Conservation (phyloP, 2,797 vertebrate genomes). For the Acipenser transmontanus region DNA sequence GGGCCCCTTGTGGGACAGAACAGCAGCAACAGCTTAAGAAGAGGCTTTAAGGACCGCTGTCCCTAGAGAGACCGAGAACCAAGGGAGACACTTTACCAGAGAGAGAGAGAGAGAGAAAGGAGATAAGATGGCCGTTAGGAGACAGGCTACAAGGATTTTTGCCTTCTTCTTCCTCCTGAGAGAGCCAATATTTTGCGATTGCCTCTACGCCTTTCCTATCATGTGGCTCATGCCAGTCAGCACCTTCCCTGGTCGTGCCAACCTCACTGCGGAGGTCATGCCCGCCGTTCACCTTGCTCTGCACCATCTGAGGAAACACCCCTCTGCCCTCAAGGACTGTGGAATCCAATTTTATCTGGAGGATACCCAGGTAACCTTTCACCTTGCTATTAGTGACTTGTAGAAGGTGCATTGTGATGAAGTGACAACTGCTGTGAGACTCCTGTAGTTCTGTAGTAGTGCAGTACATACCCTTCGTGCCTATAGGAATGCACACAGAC, state of each 20-base stretch:
- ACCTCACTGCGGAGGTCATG: slow-evolving; percentile 38
- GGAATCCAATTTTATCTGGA: slow-evolving; percentile 45
- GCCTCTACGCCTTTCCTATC: slow-evolving; percentile 34
- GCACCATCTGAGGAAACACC: slow-evolving; percentile 42
- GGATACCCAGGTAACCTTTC: slow-evolving; percentile 45
- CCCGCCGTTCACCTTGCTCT: slow-evolving; percentile 44
- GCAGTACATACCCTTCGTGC: too few species aligned
- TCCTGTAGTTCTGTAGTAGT: too few species aligned
- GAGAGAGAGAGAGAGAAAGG: slow-evolving; percentile 38
- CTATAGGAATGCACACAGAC: too few species aligned
- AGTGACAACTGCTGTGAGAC: too few species aligned
- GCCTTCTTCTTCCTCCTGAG: slow-evolving; percentile 36
- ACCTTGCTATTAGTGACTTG: slow-evolving; percentile 18
- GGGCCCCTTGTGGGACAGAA: slow-evolving; percentile 32
- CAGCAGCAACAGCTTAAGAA: slow-evolving; percentile 25
- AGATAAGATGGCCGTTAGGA: slow-evolving; percentile 46
- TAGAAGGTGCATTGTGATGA: slow-evolving; percentile 1
- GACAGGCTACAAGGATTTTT: slow-evolving; percentile 31
- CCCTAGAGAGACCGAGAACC: slow-evolving; percentile 3
- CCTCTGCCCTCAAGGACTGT: slow-evolving; percentile 43
- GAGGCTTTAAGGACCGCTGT: slow-evolving; percentile 10
- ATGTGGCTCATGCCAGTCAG: slow-evolving; percentile 41
- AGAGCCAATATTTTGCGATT: slow-evolving; percentile 30
- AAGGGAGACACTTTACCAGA: slow-evolving; percentile 40
- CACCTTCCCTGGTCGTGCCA: slow-evolving; percentile 34